phyloP scores from a whole-genome alignment of 2,113 vertebrate genomes.

The Corydoras sp. region DNA sequence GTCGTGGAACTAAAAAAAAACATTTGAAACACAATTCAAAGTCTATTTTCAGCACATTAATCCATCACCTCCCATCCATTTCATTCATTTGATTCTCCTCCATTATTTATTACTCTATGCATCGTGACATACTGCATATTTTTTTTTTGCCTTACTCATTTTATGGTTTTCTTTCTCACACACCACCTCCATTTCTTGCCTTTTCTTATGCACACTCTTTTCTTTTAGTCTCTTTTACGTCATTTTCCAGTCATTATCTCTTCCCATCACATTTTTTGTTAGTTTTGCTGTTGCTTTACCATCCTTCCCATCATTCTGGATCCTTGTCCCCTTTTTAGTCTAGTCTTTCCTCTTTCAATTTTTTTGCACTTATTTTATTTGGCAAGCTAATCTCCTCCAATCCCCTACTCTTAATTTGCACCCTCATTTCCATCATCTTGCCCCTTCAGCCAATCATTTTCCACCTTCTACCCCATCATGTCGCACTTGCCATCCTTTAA shows the following conservation, averaged over 20 bases:
- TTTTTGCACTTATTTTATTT: too few relatives aligned
- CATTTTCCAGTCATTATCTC: not conserved
- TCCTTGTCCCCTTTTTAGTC: not conserved
- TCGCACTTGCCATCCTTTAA: not conserved
- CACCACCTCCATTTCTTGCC: not conserved
- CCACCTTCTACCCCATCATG: not conserved
- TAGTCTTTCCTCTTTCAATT: too few relatives aligned
- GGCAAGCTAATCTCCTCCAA: not conserved
- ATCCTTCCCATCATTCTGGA: not conserved
- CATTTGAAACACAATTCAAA: too few relatives aligned
- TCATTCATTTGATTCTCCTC: not conserved
- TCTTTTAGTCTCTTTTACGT: not conserved
- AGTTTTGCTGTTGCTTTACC: too few relatives aligned
- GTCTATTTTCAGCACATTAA: not conserved
- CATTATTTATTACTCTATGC: not conserved
- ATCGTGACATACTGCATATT: not conserved
- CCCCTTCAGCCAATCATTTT: not conserved
- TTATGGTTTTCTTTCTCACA: not conserved
- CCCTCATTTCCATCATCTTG: not conserved
- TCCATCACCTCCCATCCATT: not conserved
- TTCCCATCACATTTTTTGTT: not conserved
- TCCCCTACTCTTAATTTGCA: not conserved
- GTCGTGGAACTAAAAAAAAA: too few relatives aligned
- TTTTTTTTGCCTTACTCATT: not conserved
- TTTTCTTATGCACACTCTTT: slow-evolving; percentile 8